These are phyloP conservation scores for Luperina nickerlii DNA, from an alignment of 2,888 invertebrate genomes.

Conservation along the genomic window DNA sequence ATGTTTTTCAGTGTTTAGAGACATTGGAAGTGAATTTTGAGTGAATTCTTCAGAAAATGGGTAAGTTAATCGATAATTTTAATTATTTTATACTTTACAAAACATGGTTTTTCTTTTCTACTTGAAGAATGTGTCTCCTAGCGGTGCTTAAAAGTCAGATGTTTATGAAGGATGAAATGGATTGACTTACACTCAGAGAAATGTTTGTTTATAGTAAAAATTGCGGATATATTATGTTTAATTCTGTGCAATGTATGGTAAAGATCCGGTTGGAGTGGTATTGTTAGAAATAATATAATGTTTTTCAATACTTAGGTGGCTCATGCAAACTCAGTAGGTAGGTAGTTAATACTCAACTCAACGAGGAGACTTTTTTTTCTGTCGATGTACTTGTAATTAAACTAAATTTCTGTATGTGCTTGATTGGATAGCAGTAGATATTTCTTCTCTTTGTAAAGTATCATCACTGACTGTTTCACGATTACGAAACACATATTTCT, in stretches of 20 bases:
- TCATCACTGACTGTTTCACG: background rate
- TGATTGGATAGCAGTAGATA: background rate
- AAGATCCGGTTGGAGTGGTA: background rate
- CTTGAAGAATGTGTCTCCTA: slow-evolving; percentile 20
- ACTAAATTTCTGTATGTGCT: accelerated
- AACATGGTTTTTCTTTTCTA: background rate
- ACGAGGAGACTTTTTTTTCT: background rate
- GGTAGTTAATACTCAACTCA: too few relatives aligned
- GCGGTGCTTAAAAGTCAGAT: slow-evolving; percentile 57
- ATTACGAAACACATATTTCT: background rate
- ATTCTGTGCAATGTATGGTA: background rate
- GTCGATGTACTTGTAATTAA: background rate
- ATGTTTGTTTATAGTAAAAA: slow-evolving; percentile 6
- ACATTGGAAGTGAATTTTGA: slow-evolving; percentile 73
- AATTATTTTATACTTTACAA: too few relatives aligned
- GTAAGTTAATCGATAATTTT: slow-evolving; percentile 74
- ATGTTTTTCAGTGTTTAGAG: slow-evolving; percentile 81
- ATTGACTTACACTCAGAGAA: background rate
- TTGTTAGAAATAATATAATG: background rate
- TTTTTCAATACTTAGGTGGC: background rate
- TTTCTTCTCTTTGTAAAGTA: background rate
- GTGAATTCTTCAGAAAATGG: slow-evolving; percentile 79
- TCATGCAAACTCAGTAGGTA: background rate
- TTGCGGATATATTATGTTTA: background rate
- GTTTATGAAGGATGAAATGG: slow-evolving; percentile 54